Base-by-base conservation (phyloP, 1,140 invertebrate species). In the Agrilus planipennis region DNA sequence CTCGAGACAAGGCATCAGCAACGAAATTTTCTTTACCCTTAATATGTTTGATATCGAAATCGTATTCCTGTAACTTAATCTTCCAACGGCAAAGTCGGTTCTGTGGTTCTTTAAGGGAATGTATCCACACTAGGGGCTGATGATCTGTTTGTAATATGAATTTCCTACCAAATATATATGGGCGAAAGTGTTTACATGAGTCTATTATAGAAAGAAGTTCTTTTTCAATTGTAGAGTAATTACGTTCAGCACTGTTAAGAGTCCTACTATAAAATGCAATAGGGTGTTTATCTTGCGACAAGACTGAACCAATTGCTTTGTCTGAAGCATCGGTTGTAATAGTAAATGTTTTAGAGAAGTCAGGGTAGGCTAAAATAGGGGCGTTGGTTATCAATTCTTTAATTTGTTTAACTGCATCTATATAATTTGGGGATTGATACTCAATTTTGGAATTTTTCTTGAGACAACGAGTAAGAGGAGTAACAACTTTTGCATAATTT, bases 91-190 rank as follows among this genome's bases (percentile, higher is more conserved):
- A 61, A n/a, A 73, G 43, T 35, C 65, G 29, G 15, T 58, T 59
- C 0, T 46, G 49, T 2, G 59, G 59, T 30, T 68, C 52, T 36
- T 66, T 68, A 3, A 65, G 49, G 10, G 53, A 52, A 19, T 55
- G 47, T 9, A 73, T 49, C 63, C 63, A 71, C 9, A 49, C 30
- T 3, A 73, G 46, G 6, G 62, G 54, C 19, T 55, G 51, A 34
- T 70, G 64, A 41, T 73, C 68, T 0, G 69, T 71, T 10, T 63
- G 45, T 3, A 70, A 55, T 2, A 27, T 59, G 41, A 75, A 70
- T 6, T 60, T 40, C 10, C 41, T 54, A 4, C 58, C 60, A 39
- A 63, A 56, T 4, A 73, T 39, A 49, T 61, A 72, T 16, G 47
- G 46, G 15, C 53, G 23, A 44, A 65, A 67, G 37, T 65, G 56